Evolutionary conservation across 2,888 invertebrate species (phyloP), one percentile per base, ranked within the genome.

Genomic region (Eilema sororculum): DNA sequence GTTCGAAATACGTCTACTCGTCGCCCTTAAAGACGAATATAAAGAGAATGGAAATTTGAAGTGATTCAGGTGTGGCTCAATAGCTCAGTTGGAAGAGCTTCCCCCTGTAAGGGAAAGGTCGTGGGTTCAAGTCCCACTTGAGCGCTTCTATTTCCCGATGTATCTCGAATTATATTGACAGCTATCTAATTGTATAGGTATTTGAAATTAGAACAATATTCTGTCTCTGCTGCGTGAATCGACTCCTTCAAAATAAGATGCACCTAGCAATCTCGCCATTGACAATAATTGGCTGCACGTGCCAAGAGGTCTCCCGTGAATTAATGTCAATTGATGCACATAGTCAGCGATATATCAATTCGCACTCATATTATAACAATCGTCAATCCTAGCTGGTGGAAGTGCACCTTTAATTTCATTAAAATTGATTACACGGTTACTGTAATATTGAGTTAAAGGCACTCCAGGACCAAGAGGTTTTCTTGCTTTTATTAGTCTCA

Each of bases 251-350:
- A 6, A 0, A 20, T 52, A n/a, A 52, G n/a, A 20, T 52, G 52
- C 8, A n/a, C 0, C n/a, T 9, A 52, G 9, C 52, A 52, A 41
- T 9, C 20, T 52, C 2, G n/a, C 2, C 2, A 52, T 52, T n/a
- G 52, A 52, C 52, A n/a, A 20, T 52, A 2, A 52, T 52, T 52
- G n/a, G 8, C 52, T n/a, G 52, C 52, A 52, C 52, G 52, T 52
- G 52, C n/a, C n/a, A 9, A 6, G 3, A 20, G 20, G 52, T 52
- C 52, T 52, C 9, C n/a, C 2, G n/a, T 52, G 8, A 6, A 52
- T 52, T 52, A 52, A 52, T n/a, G 52, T 52, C 52, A 52, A 52
- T 52, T 52, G 52, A 5, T n/a, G 52, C n/a, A 52, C 52, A n/a
- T 52, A 46, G 52, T 2, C n/a, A 5, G n/a, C n/a, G 9, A 52